phyloP scores from a whole-genome alignment of 1,140 invertebrate species.

The honey bee (Apis mellifera) region Amel_HAv3.1 CM009944.2:8820501-8821000 shows the following conservation, averaged over 20 bases:
- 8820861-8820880: neutral
- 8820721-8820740: conserved; percentile 32
- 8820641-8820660: conserved; percentile 26
- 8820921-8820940: too few relatives aligned
- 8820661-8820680: conserved; percentile 38
- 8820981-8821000: neutral
- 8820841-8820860: neutral
- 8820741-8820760: conserved; percentile 38
- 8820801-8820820: conserved; percentile 24
- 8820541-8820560: conserved; percentile 31
- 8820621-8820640: conserved; percentile 41
- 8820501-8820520: too few relatives aligned
- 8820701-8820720: neutral
- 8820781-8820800: conserved; percentile 14
- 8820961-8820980: neutral
- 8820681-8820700: conserved; percentile 46
- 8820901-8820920: neutral
- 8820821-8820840: too few relatives aligned
- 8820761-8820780: conserved; percentile 48
- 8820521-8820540: neutral
- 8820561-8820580: neutral
- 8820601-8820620: conserved; percentile 49
- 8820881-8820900: neutral
- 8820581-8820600: conserved; percentile 28
- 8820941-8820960: neutral